phyloP scores from a whole-genome alignment of 2,797 vertebrate genomes.

The Novumbra hubbsi region DNA sequence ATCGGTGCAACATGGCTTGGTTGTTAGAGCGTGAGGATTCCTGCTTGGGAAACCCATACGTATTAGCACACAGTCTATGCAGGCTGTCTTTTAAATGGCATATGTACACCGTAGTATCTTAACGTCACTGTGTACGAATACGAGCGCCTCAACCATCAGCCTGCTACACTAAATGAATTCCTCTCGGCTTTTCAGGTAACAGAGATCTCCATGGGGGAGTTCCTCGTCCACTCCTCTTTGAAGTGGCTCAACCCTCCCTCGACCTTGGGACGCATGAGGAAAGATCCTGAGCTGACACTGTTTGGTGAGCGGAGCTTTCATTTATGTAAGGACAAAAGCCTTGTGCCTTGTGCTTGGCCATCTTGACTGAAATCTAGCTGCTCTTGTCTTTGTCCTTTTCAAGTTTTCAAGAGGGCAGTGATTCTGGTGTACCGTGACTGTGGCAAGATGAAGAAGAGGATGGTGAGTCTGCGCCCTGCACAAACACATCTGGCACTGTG shows the following conservation, averaged over 20 bases:
- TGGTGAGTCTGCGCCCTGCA: constrained; percentile 74
- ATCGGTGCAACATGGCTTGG: neutral
- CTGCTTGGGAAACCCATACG: neutral
- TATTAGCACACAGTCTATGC: neutral
- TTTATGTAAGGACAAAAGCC: neutral
- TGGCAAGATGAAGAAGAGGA: constrained; percentile 89
- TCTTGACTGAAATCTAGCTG: neutral
- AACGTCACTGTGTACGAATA: neutral
- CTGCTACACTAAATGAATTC: neutral
- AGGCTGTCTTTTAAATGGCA: neutral
- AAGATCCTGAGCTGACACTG: constrained; percentile 86
- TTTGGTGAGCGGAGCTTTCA: constrained; percentile 76
- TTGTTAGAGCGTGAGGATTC: neutral
- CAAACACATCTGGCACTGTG: neutral
- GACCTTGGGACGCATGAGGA: constrained; percentile 83
- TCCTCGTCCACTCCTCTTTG: constrained; percentile 85
- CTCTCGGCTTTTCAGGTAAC: constrained; percentile 73
- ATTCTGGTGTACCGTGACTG: constrained; percentile 89
- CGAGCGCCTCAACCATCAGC: neutral
- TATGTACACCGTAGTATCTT: neutral
- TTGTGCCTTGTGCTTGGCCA: neutral
- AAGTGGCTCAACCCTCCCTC: constrained; percentile 90
- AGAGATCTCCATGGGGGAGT: constrained; percentile 94
- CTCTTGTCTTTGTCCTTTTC: constrained; percentile 32
- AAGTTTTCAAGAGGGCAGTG: constrained; percentile 93